Conservation (phyloP, 92 coral and sea anemone genomes). For the Porites evermanni region DNA sequence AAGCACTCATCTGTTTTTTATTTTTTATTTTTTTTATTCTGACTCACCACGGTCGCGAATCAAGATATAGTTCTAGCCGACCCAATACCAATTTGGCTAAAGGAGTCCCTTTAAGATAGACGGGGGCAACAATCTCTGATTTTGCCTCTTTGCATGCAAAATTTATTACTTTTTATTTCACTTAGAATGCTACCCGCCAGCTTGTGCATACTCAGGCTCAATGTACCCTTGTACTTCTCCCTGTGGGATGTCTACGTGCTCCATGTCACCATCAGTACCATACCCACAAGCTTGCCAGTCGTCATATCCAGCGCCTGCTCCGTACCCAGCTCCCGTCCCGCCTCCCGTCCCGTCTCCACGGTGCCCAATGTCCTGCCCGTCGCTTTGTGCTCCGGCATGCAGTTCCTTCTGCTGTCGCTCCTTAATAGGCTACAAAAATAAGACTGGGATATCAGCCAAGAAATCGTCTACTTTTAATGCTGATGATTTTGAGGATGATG, state of each 20-base stretch:
- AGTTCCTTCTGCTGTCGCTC: constrained; percentile 55
- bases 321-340: constrained; percentile 23
- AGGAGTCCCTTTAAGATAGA: too few relatives aligned
- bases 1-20: too few relatives aligned
- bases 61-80: too few relatives aligned
- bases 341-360: constrained; percentile 37
- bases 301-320: constrained; percentile 33
- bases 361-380: constrained; percentile 45
- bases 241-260: constrained; percentile 41
- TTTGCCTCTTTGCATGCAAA: too few relatives aligned
- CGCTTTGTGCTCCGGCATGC: constrained; percentile 49
- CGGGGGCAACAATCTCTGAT: too few relatives aligned
- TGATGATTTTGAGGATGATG: constrained; percentile 34
- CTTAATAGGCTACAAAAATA: constrained; percentile 9
- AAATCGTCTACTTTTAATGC: constrained; percentile 26
- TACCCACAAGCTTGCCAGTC: constrained; percentile 37
- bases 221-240: constrained; percentile 41
- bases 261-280: constrained; percentile 27
- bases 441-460: constrained; percentile 21
- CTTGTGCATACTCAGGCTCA: background rate
- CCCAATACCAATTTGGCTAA: too few relatives aligned
- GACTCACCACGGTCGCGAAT: too few relatives aligned
- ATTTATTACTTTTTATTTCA: background rate
- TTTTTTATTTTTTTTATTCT: too few relatives aligned
- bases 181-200: constrained; percentile 49